Evolutionary conservation across 2,888 invertebrate species (phyloP).

Genomic region (Notodonta ziczac): DNA sequence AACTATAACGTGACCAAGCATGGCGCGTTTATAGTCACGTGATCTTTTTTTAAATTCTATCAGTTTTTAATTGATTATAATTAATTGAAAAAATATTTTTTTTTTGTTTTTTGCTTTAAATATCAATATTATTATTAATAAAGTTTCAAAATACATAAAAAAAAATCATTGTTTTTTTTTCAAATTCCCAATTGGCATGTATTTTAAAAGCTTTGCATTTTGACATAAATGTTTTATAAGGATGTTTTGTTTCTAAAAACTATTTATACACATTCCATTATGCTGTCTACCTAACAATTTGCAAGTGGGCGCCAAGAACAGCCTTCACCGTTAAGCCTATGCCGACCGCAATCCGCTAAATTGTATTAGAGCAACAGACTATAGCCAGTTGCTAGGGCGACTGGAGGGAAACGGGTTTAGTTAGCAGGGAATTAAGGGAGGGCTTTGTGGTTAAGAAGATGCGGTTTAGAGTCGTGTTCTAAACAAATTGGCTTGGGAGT

Average conservation of each 20-base stretch:
- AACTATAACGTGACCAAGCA: no score
- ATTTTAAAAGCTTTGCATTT: no score
- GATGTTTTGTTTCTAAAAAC: not conserved
- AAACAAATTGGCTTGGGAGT: not conserved
- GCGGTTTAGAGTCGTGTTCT: not conserved
- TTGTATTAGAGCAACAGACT: constrained; percentile 53
- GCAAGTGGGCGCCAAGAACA: constrained; percentile 28
- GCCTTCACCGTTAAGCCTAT: constrained; percentile 43
- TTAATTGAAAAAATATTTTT: no score
- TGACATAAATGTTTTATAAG: no score
- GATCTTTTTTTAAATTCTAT: no score
- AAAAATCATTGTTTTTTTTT: no score
- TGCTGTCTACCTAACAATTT: not conserved
- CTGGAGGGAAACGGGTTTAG: constrained; percentile 21
- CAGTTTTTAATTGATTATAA: no score
- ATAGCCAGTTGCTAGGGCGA: constrained; percentile 24
- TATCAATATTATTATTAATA: no score
- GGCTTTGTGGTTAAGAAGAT: not conserved
- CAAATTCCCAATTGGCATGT: no score
- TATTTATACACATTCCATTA: not conserved
- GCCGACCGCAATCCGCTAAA: constrained; percentile 64
- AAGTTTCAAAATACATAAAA: no score
- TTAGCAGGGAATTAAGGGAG: not conserved
- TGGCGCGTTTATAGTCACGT: no score
- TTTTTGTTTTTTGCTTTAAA: no score